Percentiles rank a stretch among this genome's conserved stretches.
phyloP scores from a whole-genome alignment of 2,888 invertebrate species.

The Panopea generosa region DNA sequence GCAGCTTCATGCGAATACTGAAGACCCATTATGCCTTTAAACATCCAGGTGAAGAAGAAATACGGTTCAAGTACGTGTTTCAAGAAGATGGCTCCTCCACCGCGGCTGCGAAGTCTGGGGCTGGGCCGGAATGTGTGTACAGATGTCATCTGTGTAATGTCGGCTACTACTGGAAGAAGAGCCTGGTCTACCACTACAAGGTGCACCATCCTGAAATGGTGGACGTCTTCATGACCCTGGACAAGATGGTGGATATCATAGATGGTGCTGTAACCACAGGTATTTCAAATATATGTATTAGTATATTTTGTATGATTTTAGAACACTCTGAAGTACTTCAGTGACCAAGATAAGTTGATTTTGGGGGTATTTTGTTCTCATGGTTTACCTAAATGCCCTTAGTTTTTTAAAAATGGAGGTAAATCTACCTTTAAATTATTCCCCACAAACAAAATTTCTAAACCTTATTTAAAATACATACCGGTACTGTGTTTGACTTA shows the following conservation, averaged over 20 bases:
- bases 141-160: slow-evolving; percentile 24
- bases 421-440: too few relatives aligned
- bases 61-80: not conserved
- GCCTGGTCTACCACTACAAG: slow-evolving; percentile 32
- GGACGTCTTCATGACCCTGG: slow-evolving; percentile 27
- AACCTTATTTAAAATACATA: too few relatives aligned
- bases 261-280: not conserved
- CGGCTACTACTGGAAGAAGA: slow-evolving; percentile 46
- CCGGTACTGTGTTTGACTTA: too few relatives aligned
- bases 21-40: slow-evolving; percentile 13
- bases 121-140: not conserved
- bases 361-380: too few relatives aligned
- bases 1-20: slow-evolving; percentile 26
- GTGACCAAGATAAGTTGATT: too few relatives aligned
- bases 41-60: slow-evolving; percentile 5
- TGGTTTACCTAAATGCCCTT: too few relatives aligned
- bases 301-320: too few relatives aligned
- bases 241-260: slow-evolving; percentile 29
- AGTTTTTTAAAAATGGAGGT: too few relatives aligned
- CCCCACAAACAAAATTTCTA: too few relatives aligned
- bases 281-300: too few relatives aligned
- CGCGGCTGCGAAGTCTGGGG: not conserved
- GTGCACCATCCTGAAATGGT: slow-evolving; percentile 19
- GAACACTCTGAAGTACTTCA: too few relatives aligned
- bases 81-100: not conserved